phyloP scores from a whole-genome alignment of 2,888 invertebrate species.

The Leptinotarsa peninsularis region DNA sequence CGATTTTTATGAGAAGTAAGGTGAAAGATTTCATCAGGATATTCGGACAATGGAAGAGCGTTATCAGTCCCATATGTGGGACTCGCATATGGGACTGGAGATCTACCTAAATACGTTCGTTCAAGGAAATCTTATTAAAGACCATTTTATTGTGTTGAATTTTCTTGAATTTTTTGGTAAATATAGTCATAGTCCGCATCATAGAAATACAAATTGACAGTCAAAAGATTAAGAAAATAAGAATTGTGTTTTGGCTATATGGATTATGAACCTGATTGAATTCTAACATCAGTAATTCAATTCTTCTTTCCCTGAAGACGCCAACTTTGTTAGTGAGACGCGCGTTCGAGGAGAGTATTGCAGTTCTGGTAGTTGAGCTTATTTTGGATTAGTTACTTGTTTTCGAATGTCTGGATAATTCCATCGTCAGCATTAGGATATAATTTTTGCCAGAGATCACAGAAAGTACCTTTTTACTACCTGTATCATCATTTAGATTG shows the following conservation, averaged over 20 bases:
- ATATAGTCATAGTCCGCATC: background rate
- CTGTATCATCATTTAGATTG: too few species aligned
- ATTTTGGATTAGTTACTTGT: too few species aligned
- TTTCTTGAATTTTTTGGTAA: background rate
- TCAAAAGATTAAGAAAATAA: background rate
- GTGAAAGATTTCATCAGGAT: background rate
- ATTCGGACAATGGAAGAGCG: background rate
- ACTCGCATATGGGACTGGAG: background rate
- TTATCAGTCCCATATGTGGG: background rate
- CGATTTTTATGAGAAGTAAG: background rate
- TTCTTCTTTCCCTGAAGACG: too few species aligned
- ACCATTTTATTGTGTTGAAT: background rate
- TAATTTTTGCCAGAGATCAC: too few species aligned
- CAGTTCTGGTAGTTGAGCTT: too few species aligned
- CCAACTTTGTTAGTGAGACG: too few species aligned
- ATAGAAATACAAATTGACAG: background rate
- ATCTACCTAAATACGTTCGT: background rate
- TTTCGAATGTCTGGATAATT: too few species aligned
- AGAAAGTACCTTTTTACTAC: too few species aligned
- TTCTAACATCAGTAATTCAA: too few species aligned
- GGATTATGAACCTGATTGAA: too few species aligned
- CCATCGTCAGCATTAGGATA: too few species aligned
- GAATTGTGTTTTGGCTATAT: background rate
- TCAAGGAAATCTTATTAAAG: constrained; percentile 1
- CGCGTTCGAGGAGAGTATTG: too few species aligned